Conservation (phyloP, 30 jellyfish, hydroid and myxozoan genomes). For the Hydra vulgaris region DNA sequence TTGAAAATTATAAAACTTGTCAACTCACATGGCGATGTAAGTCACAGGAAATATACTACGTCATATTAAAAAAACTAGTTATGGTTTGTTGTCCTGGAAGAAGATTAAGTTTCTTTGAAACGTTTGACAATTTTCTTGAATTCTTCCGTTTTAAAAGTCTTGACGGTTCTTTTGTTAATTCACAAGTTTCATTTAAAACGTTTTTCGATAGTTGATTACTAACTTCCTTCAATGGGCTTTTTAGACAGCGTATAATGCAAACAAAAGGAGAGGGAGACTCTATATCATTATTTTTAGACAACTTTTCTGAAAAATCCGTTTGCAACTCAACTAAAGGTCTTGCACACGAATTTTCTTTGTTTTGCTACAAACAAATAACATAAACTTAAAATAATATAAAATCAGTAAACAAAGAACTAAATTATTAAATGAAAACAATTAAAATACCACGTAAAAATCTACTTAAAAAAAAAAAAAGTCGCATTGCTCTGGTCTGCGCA, state of each 20-base stretch:
- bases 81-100: conserved; percentile 24
- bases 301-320: not conserved
- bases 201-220: not conserved
- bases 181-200: not conserved
- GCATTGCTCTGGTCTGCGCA: too few species aligned
- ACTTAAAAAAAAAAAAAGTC: too few species aligned
- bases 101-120: conserved; percentile 1
- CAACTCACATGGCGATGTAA: too few species aligned
- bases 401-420: not conserved
- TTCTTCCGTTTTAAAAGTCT: not conserved
- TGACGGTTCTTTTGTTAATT: not conserved
- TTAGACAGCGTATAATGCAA: not conserved
- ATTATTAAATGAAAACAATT: too few species aligned
- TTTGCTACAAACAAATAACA: not conserved
- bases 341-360: not conserved
- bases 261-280: not conserved
- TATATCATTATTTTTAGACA: not conserved
- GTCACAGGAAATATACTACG: not conserved
- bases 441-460: too few species aligned
- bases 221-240: not conserved
- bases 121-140: not conserved
- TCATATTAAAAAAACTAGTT: not conserved
- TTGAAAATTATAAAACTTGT: too few species aligned
- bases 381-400: not conserved
- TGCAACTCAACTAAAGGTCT: not conserved